Percentiles rank a stretch among this genome's conserved stretches.
phyloP scores from a whole-genome alignment of 2,888 invertebrate species.

The Drosophila emarginata region DNA sequence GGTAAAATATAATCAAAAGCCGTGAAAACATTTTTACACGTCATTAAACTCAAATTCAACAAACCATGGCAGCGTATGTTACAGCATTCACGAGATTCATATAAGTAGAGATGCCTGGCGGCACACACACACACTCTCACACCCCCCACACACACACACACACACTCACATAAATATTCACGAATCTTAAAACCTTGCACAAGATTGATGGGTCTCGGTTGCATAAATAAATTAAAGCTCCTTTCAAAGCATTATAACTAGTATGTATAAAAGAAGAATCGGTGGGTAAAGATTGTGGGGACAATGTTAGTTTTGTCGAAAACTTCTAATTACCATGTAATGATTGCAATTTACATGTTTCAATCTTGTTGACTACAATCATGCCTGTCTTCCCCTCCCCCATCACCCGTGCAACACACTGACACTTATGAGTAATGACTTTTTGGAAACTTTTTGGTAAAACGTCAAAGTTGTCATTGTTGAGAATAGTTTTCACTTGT shows the following conservation, averaged over 20 bases:
- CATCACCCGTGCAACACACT: neutral
- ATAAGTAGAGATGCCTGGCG: constrained; percentile 8
- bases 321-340: constrained; percentile 75
- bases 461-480: constrained; percentile 44
- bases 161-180: constrained; percentile 1
- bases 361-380: constrained; percentile 23
- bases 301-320: constrained; percentile 53
- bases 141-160: constrained; percentile 18
- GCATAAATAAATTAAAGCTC: constrained; percentile 74
- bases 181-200: constrained; percentile 50
- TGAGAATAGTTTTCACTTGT: constrained; percentile 13
- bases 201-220: constrained; percentile 69
- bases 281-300: neutral
- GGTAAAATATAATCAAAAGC: constrained; percentile 79
- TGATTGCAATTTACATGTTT: constrained; percentile 59
- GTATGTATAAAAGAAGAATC: neutral
- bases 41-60: constrained; percentile 79
- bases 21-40: constrained; percentile 79
- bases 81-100: constrained; percentile 49
- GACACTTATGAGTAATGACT: constrained; percentile 68
- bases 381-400: neutral
- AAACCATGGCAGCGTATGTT: constrained; percentile 73
- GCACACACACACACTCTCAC: constrained; percentile 22
- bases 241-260: neutral
- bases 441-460: constrained; percentile 52